Base-by-base conservation (phyloP, 2,888 invertebrate species). In the Leucophora obtusa region DNA sequence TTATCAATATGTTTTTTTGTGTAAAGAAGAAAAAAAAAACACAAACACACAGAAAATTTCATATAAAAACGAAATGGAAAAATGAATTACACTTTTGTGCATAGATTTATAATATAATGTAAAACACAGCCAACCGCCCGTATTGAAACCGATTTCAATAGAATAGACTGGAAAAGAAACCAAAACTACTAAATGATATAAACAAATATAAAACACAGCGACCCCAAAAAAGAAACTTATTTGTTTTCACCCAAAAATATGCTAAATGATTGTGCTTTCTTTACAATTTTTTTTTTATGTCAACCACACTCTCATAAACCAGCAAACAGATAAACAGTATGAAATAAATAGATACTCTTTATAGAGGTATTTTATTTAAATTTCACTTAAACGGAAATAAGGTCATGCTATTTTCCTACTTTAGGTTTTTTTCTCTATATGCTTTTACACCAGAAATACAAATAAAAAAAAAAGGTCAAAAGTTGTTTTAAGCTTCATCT, bases 161-260 rank as follows among this genome's bases (percentile, higher is more conserved):
- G 43, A 47, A 38, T 38, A 38, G 38, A 38, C 38, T 11, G 11
- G 38, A 3, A 38, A 38, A 6, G 14, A 47, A 47, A 47, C 43
- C n/a, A 47, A 47, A 38, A 47, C 43, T n/a, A n/a, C 14, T 47
- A n/a, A n/a, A 47, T n/a, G n/a, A 53, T 17, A 18, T 53, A 10
- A 53, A 53, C 17, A 53, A 18, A 53, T 53, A 47, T 47, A 47
- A 47, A 47, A n/a, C 7, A n/a, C 6, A 47, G 43, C 43, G 43
- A 47, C 43, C n/a, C n/a, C 0, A n/a, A 63, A 58, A 63, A 47
- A 56, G 9, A 15, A 77, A 59, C 38, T 66, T 77, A 47, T 74
- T 77, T 70, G 77, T 70, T 77, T 68, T 63, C 70, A 70, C 70
- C 70, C 60, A 70, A 81, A 81, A 81, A 81, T 81, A 77, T 81